Conservation (phyloP, 2,888 invertebrate genomes). For the Nipponacmea schrenckii region DNA sequence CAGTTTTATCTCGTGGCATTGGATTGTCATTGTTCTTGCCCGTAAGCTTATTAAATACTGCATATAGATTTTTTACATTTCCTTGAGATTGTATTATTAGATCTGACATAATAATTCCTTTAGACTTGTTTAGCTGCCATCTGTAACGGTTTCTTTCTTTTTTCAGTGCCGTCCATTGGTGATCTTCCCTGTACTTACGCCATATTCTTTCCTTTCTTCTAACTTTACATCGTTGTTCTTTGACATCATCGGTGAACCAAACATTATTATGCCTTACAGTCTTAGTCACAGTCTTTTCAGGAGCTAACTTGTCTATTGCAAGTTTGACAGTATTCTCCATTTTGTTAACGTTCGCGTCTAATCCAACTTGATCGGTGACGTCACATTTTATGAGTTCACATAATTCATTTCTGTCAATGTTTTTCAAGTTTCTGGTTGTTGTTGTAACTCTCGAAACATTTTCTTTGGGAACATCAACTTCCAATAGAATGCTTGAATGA, state of each 20-base stretch:
- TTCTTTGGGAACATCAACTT: not conserved
- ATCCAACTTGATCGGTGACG: too few species aligned
- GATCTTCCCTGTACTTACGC: not conserved
- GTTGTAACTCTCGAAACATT: not conserved
- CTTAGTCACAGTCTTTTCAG: not conserved
- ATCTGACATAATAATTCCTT: too few species aligned
- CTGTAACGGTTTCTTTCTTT: not conserved
- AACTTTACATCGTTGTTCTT: too few species aligned
- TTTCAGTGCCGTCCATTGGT: not conserved
- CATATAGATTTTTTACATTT: too few species aligned
- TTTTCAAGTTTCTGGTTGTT: not conserved
- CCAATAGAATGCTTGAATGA: not conserved
- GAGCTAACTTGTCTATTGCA: not conserved
- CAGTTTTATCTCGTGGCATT: not conserved
- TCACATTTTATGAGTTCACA: too few species aligned
- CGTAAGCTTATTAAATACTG: too few species aligned
- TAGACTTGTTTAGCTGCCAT: not conserved
- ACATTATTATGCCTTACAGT: not conserved
- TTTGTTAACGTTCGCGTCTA: too few species aligned
- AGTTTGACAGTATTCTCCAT: too few species aligned
- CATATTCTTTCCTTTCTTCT: not conserved
- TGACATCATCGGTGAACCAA: not conserved
- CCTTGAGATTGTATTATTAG: too few species aligned
- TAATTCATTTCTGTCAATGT: not conserved
- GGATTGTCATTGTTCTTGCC: too few species aligned